A percentile compares a stretch with the other conserved stretches of the same genome.
phyloP scores from a whole-genome alignment of 2,888 invertebrate genomes.

The Apamea sordens region DNA sequence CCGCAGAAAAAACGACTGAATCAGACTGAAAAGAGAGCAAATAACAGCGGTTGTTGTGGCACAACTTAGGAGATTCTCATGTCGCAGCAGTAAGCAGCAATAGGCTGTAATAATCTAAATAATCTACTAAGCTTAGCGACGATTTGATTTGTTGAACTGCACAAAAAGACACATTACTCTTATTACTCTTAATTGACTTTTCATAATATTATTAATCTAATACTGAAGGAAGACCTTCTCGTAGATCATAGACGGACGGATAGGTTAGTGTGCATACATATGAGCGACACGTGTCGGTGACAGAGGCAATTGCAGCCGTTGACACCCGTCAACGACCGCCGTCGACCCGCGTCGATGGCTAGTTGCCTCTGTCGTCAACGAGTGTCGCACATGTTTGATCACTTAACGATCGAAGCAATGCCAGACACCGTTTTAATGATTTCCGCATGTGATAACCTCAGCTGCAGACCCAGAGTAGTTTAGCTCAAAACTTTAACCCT shows the following conservation, averaged over 20 bases:
- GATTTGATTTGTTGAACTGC: neutral
- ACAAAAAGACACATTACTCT: neutral
- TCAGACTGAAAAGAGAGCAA: neutral
- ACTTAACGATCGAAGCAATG: neutral
- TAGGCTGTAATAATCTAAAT: neutral
- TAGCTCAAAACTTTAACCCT: neutral
- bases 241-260: neutral
- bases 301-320: too few relatives aligned
- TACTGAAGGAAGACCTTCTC: neutral
- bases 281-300: neutral
- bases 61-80: neutral
- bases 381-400: neutral
- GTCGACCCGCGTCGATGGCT: neutral
- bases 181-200: neutral
- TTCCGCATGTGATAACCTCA: neutral
- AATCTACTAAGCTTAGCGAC: neutral
- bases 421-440: neutral
- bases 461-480: neutral
- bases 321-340: too few relatives aligned
- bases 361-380: neutral
- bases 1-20: neutral
- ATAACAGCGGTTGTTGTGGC: neutral
- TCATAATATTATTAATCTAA: neutral
- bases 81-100: neutral
- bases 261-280: neutral